Evolutionary conservation across 1,140 invertebrate genomes (phyloP), one percentile per base, ranked within the genome.

Genomic region (Rhopalosiphum maidis): DNA sequence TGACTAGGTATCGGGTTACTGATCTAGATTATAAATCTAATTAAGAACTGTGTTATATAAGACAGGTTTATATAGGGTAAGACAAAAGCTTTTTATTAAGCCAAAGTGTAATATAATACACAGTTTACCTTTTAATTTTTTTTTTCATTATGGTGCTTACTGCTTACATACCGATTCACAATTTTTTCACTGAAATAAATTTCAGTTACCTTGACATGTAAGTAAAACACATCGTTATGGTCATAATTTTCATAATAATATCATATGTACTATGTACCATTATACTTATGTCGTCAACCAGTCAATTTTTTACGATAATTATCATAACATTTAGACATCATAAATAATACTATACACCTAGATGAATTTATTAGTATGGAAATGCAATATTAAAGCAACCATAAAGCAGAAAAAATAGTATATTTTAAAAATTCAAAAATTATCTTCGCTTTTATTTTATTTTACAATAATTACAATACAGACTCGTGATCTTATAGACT

Each of bases 21-120:
- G 55, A 89, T 55, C 51, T 89, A 35, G 35, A 55, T 55, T 89
- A 25, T 41, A 55, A 89, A 55, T 55, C 51, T 41, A 54, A 89
- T 89, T 89, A 89, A 25, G 21, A 25, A 55, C 37, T 2, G 23
- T 55, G 8, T 89, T 55, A 2, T 37, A 25, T 15, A 55, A 55
- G 35, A 41, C 22, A 22, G 11, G 18, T 48, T 48, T 43, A 48
- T 18, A 87, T 48, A 82, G 30, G 5, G 4, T 46, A 86, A 30
- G 15, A 89, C 30, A 89, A 41, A 89, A 25, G 35, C 35, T 89
- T 89, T 37, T 55, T 25, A n/a, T 85, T 8, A n/a, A 87, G 0
- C 25, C 37, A 86, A 46, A n/a, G 7, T 48, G 30, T 48, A 87
- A 87, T 86, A 46, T 86, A n/a, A 48, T 46, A 86, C 30, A n/a